Percentiles rank a stretch among this genome's conserved stretches.
Conservation (phyloP, 1,140 invertebrate genomes). For the Drosophila sucinea region DNA sequence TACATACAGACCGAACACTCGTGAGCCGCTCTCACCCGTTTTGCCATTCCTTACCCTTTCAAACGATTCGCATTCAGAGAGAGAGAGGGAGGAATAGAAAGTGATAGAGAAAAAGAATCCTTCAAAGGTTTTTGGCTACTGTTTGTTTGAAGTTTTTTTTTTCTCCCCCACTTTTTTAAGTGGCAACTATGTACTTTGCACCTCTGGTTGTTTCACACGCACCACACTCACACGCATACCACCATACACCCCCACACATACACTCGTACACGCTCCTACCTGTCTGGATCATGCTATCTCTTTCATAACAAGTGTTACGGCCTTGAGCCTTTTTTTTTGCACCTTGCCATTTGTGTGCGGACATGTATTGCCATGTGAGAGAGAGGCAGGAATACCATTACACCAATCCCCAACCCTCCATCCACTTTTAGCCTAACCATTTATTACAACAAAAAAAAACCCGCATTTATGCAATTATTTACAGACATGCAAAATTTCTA, state of each 20-base stretch:
- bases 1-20: background rate
- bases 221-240: conserved; percentile 16
- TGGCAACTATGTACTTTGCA: conserved; percentile 54
- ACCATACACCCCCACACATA: background rate
- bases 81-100: background rate
- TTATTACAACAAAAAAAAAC: conserved; percentile 29
- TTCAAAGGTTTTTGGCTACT: conserved; percentile 60
- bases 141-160: conserved; percentile 55
- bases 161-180: conserved; percentile 43
- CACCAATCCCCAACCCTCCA: background rate
- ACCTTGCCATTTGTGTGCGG: conserved; percentile 54
- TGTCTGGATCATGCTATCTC: conserved; percentile 46
- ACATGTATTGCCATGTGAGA: conserved; percentile 2
- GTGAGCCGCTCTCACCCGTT: background rate
- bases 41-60: background rate
- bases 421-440: background rate
- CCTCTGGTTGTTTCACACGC: conserved; percentile 51
- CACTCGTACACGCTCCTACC: conserved; percentile 24
- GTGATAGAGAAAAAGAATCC: conserved; percentile 14
- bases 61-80: conserved; percentile 10
- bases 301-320: conserved; percentile 46
- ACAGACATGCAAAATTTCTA: conserved; percentile 14
- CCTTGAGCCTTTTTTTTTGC: conserved; percentile 49
- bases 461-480: conserved; percentile 34
- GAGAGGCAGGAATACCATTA: background rate